Conservation (phyloP, 92 coral and sea anemone species). For the Porites cylindrica region DNA sequence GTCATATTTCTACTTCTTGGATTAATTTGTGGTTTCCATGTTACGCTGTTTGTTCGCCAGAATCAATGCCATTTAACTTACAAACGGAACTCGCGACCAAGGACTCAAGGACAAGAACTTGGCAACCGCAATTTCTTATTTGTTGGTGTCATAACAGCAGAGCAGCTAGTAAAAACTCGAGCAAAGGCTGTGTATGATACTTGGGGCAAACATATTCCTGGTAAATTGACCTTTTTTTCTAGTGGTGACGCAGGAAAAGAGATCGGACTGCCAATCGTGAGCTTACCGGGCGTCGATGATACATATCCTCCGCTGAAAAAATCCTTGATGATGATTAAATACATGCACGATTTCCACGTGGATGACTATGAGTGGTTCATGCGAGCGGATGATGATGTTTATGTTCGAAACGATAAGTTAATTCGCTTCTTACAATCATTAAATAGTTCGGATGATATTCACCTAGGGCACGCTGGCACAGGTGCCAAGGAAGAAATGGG, state of each 20-base stretch:
- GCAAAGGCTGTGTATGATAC: conserved; percentile 64
- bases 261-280: conserved; percentile 59
- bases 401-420: conserved; percentile 45
- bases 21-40: conserved; percentile 13
- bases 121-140: conserved; percentile 32
- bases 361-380: conserved; percentile 66
- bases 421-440: conserved; percentile 28
- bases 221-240: conserved; percentile 53
- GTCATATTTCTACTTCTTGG: conserved; percentile 13
- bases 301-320: conserved; percentile 67
- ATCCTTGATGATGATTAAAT: conserved; percentile 66
- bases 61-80: conserved; percentile 22
- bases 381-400: conserved; percentile 74
- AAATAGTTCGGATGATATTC: conserved; percentile 58
- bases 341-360: conserved; percentile 58
- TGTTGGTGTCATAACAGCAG: conserved; percentile 67
- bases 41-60: conserved; percentile 23
- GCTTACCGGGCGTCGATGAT: conserved; percentile 63
- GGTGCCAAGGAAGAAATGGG: conserved; percentile 56
- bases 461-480: conserved; percentile 68
- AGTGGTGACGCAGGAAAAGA: conserved; percentile 11
- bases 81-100: conserved; percentile 9
- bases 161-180: conserved; percentile 49
- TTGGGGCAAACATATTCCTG: conserved; percentile 63
- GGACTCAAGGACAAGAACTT: conserved; percentile 30